phyloP scores from a whole-genome alignment of 1,140 invertebrate genomes.

The Lepidurus apus region DNA sequence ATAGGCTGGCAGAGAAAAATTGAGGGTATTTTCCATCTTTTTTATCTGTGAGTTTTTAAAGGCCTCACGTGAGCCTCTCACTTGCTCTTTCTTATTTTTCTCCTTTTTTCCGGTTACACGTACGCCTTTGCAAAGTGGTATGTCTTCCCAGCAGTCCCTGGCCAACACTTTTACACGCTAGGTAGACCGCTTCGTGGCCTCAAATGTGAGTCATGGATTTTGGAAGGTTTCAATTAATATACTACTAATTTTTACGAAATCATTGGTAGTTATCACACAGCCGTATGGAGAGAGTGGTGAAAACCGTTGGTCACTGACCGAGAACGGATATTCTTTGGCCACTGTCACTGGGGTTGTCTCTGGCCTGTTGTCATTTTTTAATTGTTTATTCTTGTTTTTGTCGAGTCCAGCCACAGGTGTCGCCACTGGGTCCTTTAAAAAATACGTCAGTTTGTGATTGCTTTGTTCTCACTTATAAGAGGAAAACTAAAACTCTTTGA shows the following conservation, averaged over 20 bases:
- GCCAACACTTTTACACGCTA: slow-evolving; percentile 7
- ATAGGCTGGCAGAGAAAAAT: background rate
- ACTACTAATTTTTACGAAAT: slow-evolving; percentile 8
- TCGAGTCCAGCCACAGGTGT: no score
- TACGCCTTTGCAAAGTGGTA: background rate
- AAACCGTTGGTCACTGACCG: slow-evolving; percentile 17
- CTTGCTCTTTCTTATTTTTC: background rate
- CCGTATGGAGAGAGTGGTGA: slow-evolving; percentile 2
- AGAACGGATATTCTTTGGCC: slow-evolving; percentile 29
- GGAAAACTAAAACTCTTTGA: background rate
- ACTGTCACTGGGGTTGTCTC: slow-evolving; percentile 25
- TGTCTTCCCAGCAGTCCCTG: background rate
- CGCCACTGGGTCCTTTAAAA: no score
- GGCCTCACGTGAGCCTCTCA: slow-evolving; percentile 16
- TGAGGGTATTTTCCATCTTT: background rate
- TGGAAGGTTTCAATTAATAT: background rate
- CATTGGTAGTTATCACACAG: slow-evolving; percentile 21
- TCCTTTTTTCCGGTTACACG: background rate
- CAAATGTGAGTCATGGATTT: background rate
- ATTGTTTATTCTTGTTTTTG: no score
- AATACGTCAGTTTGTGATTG: no score
- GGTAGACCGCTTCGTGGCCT: background rate
- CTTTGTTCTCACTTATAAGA: no score
- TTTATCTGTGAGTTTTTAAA: slow-evolving; percentile 19
- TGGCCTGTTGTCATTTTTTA: no score